These are phyloP conservation scores for Cryptoprocta ferox DNA, from an alignment of 2,797 vertebrate genomes.

Conservation along the genomic window DNA sequence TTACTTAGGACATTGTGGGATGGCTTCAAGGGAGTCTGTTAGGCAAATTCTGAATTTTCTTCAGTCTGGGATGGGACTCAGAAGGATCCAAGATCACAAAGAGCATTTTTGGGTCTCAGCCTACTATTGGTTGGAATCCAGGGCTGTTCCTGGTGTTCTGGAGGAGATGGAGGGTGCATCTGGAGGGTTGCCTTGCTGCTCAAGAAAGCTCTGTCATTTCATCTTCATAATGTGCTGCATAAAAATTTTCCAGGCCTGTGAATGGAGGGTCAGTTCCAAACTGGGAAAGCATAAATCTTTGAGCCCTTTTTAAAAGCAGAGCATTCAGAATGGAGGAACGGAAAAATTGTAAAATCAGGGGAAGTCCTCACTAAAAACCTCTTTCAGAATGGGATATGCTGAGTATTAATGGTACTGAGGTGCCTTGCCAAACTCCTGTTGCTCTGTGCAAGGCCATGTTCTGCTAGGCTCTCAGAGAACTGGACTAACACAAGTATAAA, in stretches of 20 bases:
- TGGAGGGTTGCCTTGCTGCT: conserved; percentile 8
- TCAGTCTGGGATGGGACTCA: neutral
- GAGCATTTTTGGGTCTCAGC: conserved; percentile 67
- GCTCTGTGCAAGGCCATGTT: neutral
- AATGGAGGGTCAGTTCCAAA: neutral
- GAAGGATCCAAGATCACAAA: conserved; percentile 59
- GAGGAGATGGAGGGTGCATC: conserved; percentile 5
- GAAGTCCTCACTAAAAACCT: neutral
- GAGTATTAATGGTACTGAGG: neutral
- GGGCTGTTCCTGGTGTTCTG: neutral
- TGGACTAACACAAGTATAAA: neutral
- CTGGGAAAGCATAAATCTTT: neutral
- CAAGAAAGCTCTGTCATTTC: neutral
- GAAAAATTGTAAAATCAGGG: neutral
- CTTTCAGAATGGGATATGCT: neutral
- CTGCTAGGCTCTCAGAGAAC: neutral
- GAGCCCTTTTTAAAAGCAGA: neutral
- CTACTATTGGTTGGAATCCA: conserved; percentile 38
- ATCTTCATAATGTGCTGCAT: neutral
- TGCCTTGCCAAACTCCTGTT: neutral
- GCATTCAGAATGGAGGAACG: neutral
- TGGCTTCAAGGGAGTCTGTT: conserved; percentile 24
- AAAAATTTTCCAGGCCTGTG: neutral
- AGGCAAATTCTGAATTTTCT: conserved; percentile 24
- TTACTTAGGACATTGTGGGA: neutral